Percentiles rank a stretch among this genome's conserved stretches.
Evolutionary conservation across 2,113 vertebrate genomes (phyloP).

Genomic region (Quiscalus mexicanus): DNA sequence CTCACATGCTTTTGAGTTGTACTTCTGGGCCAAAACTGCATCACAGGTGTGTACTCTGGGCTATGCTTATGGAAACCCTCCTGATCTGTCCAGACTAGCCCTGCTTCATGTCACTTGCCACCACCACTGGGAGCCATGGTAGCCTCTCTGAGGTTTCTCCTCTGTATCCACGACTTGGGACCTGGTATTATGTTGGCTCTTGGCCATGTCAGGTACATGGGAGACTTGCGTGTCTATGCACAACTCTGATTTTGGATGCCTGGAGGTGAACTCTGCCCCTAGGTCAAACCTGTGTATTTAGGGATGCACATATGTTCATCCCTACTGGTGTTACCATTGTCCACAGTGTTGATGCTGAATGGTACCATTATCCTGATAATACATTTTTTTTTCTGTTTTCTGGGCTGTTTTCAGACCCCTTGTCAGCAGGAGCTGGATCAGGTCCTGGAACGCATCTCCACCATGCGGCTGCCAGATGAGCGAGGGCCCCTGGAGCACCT

Average conservation of each 20-base stretch:
- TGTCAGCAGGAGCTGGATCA: constrained; percentile 92
- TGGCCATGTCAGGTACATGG: accelerated
- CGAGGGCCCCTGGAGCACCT: constrained; percentile 91
- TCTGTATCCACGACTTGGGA: not conserved
- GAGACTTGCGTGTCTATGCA: not conserved
- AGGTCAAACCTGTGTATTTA: not conserved
- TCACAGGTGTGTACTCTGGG: not conserved
- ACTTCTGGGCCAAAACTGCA: not conserved
- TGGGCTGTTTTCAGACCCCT: constrained; percentile 77
- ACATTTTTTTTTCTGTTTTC: not conserved
- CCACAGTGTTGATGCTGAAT: not conserved
- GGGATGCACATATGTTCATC: not conserved
- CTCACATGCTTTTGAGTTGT: not conserved
- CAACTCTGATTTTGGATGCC: not conserved
- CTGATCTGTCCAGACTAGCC: not conserved
- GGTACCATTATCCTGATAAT: not conserved
- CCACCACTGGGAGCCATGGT: not conserved
- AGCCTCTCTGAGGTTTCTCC: not conserved
- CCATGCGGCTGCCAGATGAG: constrained; percentile 89
- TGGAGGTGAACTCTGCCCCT: not conserved
- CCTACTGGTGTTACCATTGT: not conserved
- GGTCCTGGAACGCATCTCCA: constrained; percentile 91
- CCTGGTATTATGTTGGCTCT: not conserved
- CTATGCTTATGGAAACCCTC: not conserved
- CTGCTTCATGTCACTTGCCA: not conserved